phyloP scores from a whole-genome alignment of 2,797 vertebrate genomes.

The Scleropages formosus region DNA sequence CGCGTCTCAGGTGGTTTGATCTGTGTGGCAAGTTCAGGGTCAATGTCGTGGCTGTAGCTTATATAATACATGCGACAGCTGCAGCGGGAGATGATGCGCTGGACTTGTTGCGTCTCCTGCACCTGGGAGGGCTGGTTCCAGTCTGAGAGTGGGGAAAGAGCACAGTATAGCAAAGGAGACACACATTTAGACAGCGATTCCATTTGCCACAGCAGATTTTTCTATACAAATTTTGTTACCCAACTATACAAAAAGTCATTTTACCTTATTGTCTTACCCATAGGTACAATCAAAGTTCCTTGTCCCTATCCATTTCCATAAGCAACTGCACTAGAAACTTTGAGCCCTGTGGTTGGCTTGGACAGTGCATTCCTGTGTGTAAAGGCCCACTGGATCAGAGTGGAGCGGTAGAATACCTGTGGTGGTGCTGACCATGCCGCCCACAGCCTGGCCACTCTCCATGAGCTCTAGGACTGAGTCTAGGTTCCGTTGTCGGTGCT shows the following conservation, averaged over 20 bases:
- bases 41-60: slow-evolving; percentile 96
- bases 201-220: too few relatives aligned
- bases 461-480: slow-evolving; percentile 96
- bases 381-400: background rate
- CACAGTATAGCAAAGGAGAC: background rate
- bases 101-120: slow-evolving; percentile 91
- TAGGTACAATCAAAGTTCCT: too few relatives aligned
- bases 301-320: too few relatives aligned
- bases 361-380: background rate
- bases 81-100: slow-evolving; percentile 96
- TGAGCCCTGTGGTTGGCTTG: too few relatives aligned
- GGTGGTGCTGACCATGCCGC: slow-evolving; percentile 98
- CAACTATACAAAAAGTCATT: too few relatives aligned
- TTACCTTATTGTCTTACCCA: too few relatives aligned
- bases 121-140: slow-evolving; percentile 94
- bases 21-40: slow-evolving; percentile 90
- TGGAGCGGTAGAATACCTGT: slow-evolving; percentile 72
- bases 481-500: slow-evolving; percentile 88
- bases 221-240: too few relatives aligned
- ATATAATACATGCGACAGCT: slow-evolving; percentile 99
- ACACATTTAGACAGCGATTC: too few relatives aligned
- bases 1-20: slow-evolving; percentile 90
- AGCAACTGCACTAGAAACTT: too few relatives aligned
- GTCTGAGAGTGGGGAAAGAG: slow-evolving; percentile 61
- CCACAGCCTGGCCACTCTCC: slow-evolving; percentile 97